Evolutionary conservation across 2,113 vertebrate genomes (phyloP), one percentile per base, ranked within the genome.

Genomic region (Muntiacus muntjak): DNA sequence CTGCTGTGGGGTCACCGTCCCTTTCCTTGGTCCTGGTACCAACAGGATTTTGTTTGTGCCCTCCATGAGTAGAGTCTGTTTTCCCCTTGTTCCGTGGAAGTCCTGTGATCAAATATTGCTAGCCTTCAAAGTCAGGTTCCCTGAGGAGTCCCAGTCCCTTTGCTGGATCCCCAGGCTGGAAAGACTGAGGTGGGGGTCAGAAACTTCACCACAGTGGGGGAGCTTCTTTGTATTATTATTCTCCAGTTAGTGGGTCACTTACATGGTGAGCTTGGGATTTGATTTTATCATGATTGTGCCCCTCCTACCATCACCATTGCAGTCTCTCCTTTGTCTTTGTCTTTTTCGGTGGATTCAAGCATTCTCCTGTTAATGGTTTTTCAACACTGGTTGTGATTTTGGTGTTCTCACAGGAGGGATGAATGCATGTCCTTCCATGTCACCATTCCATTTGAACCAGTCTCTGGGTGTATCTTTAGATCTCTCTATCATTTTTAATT

Each of bases 31-130:
- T 23, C 36, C 19, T 74, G 19, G 19, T 74, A 23, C n/a, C n/a
- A 40, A 74, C n/a, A 6, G 12, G 10, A 40, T 74, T 40, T 74
- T 74, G n/a, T 74, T 74, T 74, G 19, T 74, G 36, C 5, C 36
- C 5, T 40, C 36, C n/a, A 40, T 0, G 4, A 23, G n/a, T 40
- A 36, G n/a, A 74, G 19, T 74, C n/a, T 40, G 1, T 71, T 71
- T 40, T 74, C 10, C n/a, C 10, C n/a, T 4, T 36, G 19, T 74
- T 9, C n/a, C 23, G 67, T 40, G n/a, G n/a, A 74, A 40, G 67
- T 6, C 5, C 5, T 67, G 33, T 67, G n/a, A 67, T 21, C 19
- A 40, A 74, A 74, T 40, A 19, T 40, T 40, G 2, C 36, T 40
- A 36, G 36, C 21, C 19, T 74, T 74, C 36, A 74, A 74, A 74